Evolutionary conservation across 2,113 vertebrate genomes (phyloP), one percentile per base, ranked within the genome.

Genomic region (Dasyurus viverrinus): DNA sequence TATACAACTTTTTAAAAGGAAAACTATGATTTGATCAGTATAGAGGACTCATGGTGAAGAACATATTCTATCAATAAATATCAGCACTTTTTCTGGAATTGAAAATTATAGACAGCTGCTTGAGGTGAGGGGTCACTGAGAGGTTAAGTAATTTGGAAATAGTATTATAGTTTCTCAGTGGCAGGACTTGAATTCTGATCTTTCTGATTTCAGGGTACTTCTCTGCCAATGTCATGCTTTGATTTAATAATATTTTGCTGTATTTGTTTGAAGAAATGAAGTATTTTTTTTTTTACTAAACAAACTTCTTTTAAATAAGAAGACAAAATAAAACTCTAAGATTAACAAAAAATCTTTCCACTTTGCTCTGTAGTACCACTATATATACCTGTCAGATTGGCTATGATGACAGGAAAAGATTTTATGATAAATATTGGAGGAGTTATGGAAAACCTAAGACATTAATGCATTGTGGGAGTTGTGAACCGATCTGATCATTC

Each of bases 361-460:
- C 0, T 0, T 2, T 25, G 48, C 4, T 0, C 0, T 95, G 12
- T 48, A 6, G 48, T 48, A 48, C 48, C 48, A 48, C 48, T 48
- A 48, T 48, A 48, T 8, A 48, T 8, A 48, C 48, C 48, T 48
- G 7, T 48, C 48, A 48, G 48, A 48, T 48, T 48, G 48, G 48
- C 48, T 48, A 48, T 48, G 48, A 48, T 6, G 48, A 48, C 48
- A 48, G 48, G 48, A 48, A 48, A 48, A 48, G 4, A 48, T 48
- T 48, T 48, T 48, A 48, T 48, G 7, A 48, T 48, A 48, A 48
- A 48, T 48, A 48, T 48, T 48, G 48, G 48, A 48, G 48, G 48
- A 48, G 5, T 48, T 48, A 6, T 48, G 48, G 48, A 48, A 48
- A 48, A 48, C 7, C 48, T 48, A 48, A 48, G 48, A 48, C 5